Evolutionary conservation across 2,888 invertebrate species (phyloP).

Genomic region (Eristalis intricaria): DNA sequence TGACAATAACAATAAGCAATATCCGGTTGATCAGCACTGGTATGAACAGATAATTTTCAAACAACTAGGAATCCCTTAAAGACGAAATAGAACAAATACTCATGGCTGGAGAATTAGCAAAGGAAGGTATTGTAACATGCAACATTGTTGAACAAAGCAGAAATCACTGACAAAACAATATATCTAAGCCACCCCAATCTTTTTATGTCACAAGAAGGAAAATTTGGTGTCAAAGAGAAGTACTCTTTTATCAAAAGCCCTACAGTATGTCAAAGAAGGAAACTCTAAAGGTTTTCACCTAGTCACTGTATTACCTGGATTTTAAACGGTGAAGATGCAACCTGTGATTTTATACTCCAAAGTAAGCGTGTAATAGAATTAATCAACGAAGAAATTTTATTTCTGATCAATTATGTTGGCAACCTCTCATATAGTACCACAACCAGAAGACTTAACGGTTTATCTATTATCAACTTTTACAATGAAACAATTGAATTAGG

Average conservation of each 20-base stretch:
- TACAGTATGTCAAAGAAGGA: too few species aligned
- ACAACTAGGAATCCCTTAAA: neutral
- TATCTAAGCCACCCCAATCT: neutral
- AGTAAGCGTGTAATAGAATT: neutral
- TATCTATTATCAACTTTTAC: too few species aligned
- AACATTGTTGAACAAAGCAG: conserved; percentile 45
- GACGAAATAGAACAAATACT: conserved; percentile 33
- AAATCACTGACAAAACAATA: conserved; percentile 37
- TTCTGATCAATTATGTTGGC: too few species aligned
- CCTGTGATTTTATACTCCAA: too few species aligned
- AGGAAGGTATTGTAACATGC: conserved; percentile 51
- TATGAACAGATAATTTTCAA: conserved; percentile 16
- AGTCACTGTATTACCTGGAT: too few species aligned
- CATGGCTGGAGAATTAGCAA: conserved; percentile 41
- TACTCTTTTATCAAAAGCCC: neutral
- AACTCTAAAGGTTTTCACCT: too few species aligned
- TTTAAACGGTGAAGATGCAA: too few species aligned
- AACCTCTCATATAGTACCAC: neutral
- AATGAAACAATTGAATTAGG: neutral
- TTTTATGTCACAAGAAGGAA: too few species aligned
- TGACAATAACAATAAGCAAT: conserved; percentile 8
- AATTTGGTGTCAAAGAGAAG: neutral
- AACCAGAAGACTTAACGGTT: neutral
- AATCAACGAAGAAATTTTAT: neutral
- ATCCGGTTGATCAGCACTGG: neutral